These are phyloP conservation scores for Heliothis peltigera DNA, from an alignment of 2,888 invertebrate species.

Conservation along the genomic window DNA sequence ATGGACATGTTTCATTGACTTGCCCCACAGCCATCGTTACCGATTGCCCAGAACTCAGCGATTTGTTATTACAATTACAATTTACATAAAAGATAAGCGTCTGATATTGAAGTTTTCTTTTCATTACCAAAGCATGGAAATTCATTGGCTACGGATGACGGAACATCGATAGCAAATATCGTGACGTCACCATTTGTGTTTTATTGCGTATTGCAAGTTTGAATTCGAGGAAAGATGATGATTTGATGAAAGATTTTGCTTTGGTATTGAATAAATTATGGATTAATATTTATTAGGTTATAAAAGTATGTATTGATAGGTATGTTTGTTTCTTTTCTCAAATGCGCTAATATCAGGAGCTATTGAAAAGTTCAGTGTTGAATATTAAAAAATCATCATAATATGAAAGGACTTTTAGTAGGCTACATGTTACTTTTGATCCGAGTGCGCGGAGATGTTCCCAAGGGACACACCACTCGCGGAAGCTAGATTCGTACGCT, in stretches of 20 bases:
- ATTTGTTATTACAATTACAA: conserved; percentile 46
- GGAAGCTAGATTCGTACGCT: too few species aligned
- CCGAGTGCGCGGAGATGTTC: too few species aligned
- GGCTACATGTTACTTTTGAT: too few species aligned
- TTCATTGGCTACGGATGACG: conserved; percentile 38
- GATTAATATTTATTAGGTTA: too few species aligned
- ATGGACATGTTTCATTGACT: conserved; percentile 13
- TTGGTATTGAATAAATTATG: not conserved
- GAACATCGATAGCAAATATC: conserved; percentile 28
- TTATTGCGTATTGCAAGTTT: not conserved
- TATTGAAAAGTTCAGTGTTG: too few species aligned
- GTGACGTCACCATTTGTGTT: conserved; percentile 34
- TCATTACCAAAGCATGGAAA: conserved; percentile 41
- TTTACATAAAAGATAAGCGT: conserved; percentile 37
- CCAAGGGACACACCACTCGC: too few species aligned
- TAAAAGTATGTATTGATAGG: too few species aligned
- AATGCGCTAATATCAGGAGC: too few species aligned
- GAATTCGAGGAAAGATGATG: not conserved
- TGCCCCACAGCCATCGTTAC: conserved; percentile 15
- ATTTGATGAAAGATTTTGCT: too few species aligned
- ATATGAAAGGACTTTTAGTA: too few species aligned
- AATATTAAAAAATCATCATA: too few species aligned
- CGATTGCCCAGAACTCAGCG: conserved; percentile 24
- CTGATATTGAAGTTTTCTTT: conserved; percentile 44
- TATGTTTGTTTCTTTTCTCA: too few species aligned